These are phyloP conservation scores for Portevinia maculata DNA, from an alignment of 2,888 invertebrate species.

Conservation along the genomic window DNA sequence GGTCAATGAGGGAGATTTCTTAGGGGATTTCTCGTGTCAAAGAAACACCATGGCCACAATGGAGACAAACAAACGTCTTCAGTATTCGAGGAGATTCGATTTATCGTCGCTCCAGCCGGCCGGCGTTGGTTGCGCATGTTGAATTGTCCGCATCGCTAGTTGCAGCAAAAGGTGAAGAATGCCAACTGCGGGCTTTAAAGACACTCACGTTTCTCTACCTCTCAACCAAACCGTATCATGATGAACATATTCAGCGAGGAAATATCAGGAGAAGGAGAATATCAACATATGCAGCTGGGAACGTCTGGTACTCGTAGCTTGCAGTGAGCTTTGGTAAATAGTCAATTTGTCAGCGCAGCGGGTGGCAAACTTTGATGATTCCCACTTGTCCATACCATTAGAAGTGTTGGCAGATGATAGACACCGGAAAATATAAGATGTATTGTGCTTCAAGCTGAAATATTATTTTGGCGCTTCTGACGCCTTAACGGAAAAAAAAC, in stretches of 20 bases:
- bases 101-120: slow-evolving; percentile 19
- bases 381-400: slow-evolving; percentile 65
- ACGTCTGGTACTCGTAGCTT: slow-evolving; percentile 58
- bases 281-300: slow-evolving; percentile 39
- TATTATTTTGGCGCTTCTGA: slow-evolving; percentile 60
- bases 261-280: neutral
- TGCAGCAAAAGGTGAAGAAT: slow-evolving; percentile 24
- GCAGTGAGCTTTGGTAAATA: slow-evolving; percentile 51
- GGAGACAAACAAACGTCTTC: slow-evolving; percentile 26
- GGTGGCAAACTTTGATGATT: slow-evolving; percentile 70
- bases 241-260: slow-evolving; percentile 18
- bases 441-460: slow-evolving; percentile 26
- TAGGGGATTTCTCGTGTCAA: slow-evolving; percentile 64
- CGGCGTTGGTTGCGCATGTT: slow-evolving; percentile 20
- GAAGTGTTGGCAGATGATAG: slow-evolving; percentile 72
- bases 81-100: slow-evolving; percentile 62
- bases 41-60: slow-evolving; percentile 47
- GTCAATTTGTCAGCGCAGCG: slow-evolving; percentile 73
- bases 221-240: slow-evolving; percentile 11
- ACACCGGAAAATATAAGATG: slow-evolving; percentile 48
- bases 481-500: slow-evolving; percentile 47
- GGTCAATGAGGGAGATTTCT: slow-evolving; percentile 71
- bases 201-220: slow-evolving; percentile 59
- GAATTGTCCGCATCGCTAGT: neutral
- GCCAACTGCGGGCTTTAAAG: slow-evolving; percentile 22